Percentiles rank a stretch among this genome's conserved stretches.
Evolutionary conservation across 2,888 invertebrate genomes (phyloP).

Genomic region (Isoperla grammatica): DNA sequence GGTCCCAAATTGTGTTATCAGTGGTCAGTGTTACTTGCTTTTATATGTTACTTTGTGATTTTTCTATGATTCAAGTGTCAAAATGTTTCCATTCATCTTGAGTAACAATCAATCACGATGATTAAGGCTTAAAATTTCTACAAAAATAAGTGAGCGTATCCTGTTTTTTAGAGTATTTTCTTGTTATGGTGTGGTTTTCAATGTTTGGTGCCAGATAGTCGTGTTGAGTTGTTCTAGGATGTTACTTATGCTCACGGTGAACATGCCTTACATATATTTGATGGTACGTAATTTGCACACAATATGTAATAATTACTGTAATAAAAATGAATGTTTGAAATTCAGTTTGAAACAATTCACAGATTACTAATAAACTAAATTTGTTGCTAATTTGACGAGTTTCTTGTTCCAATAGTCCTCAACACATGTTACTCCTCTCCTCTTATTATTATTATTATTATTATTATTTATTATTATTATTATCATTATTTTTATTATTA

Average conservation of each 20-base stretch:
- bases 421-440: too few species aligned
- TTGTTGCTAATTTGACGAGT: conserved; percentile 25
- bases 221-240: conserved; percentile 10
- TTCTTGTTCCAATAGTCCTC: too few species aligned
- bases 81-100: conserved; percentile 20
- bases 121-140: background rate
- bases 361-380: conserved; percentile 31
- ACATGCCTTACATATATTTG: conserved; percentile 32
- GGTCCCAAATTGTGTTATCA: conserved; percentile 19
- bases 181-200: conserved; percentile 26
- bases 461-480: too few species aligned
- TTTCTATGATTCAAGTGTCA: background rate
- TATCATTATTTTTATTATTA: too few species aligned
- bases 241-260: conserved; percentile 28
- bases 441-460: too few species aligned
- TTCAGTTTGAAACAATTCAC: conserved; percentile 29
- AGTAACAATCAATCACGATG: background rate
- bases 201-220: conserved; percentile 26
- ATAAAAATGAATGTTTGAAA: conserved; percentile 28
- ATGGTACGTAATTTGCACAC: conserved; percentile 31
- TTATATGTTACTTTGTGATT: conserved; percentile 22
- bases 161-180: conserved; percentile 23
- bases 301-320: conserved; percentile 30
- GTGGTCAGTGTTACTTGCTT: conserved; percentile 24
- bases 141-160: conserved; percentile 24